Percentiles rank a stretch among this genome's conserved stretches.
These are phyloP conservation scores for Sebastes taczanowskii DNA, from an alignment of 2,797 vertebrate species.

Conservation along the genomic window DNA sequence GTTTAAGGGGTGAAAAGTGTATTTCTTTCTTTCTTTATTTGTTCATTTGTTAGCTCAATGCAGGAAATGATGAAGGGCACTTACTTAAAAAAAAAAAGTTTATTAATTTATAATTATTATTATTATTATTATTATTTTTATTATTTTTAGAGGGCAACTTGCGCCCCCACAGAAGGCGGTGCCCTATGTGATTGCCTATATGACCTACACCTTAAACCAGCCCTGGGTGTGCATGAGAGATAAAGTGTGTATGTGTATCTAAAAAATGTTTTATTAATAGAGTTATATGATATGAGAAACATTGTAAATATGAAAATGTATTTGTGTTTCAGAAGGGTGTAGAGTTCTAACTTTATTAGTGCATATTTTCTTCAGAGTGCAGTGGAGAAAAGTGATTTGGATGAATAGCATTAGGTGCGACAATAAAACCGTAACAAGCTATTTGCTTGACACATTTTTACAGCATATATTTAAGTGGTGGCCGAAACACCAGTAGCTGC, in stretches of 20 bases:
- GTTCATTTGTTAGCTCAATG: too few relatives aligned
- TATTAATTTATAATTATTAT: too few relatives aligned
- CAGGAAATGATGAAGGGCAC: too few relatives aligned
- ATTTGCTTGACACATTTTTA: conserved; percentile 81
- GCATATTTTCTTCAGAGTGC: background rate
- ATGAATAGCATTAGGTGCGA: conserved; percentile 61
- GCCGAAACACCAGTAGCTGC: conserved; percentile 70
- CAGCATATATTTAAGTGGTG: conserved; percentile 71
- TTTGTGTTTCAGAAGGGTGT: background rate
- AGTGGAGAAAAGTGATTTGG: conserved; percentile 20
- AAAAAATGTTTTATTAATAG: background rate
- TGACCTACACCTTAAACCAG: too few relatives aligned
- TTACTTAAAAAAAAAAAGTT: too few relatives aligned
- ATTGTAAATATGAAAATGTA: background rate
- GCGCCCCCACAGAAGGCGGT: too few relatives aligned
- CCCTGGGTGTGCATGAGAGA: too few relatives aligned
- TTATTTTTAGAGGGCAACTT: too few relatives aligned
- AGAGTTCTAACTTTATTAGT: background rate
- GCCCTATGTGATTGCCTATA: too few relatives aligned
- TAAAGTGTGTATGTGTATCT: background rate
- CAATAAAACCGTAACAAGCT: conserved; percentile 70
- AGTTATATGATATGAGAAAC: background rate
- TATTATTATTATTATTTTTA: too few relatives aligned
- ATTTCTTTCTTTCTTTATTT: too few relatives aligned
- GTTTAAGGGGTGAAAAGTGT: too few relatives aligned